A percentile compares a stretch with the other conserved stretches of the same genome.
Conservation (phyloP, 2,797 vertebrate species). For the Ispidina lecontei region DNA sequence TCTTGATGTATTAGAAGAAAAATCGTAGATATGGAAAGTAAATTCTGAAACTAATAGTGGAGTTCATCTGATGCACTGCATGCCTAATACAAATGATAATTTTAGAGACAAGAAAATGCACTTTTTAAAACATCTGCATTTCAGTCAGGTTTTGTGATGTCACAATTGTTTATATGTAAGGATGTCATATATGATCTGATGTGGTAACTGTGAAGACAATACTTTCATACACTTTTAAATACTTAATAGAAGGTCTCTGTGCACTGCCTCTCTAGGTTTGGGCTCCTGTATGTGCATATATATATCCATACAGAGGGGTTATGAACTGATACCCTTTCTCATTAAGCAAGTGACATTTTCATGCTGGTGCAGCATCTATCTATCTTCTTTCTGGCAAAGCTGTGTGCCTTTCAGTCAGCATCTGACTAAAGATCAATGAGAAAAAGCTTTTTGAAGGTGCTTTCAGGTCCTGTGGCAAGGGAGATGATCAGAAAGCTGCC, state of each 20-base stretch:
- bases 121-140: background rate
- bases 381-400: slow-evolving; percentile 82
- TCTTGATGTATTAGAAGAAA: background rate
- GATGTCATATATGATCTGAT: background rate
- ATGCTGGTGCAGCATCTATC: slow-evolving; percentile 77
- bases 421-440: slow-evolving; percentile 87
- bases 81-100: background rate
- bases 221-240: background rate
- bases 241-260: background rate
- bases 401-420: slow-evolving; percentile 81
- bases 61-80: background rate
- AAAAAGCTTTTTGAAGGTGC: slow-evolving; percentile 86
- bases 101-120: background rate
- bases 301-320: slow-evolving; percentile 18
- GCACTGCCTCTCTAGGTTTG: background rate
- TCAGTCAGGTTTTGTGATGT: background rate
- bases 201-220: background rate
- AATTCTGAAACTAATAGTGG: background rate
- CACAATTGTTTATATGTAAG: background rate
- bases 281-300: background rate
- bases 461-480: slow-evolving; percentile 82
- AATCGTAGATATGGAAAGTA: slow-evolving; percentile 22
- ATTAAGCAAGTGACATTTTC: slow-evolving; percentile 81
- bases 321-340: slow-evolving; percentile 73
- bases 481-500: slow-evolving; percentile 88